Evolutionary conservation across 2,797 vertebrate species (phyloP), one percentile per base, ranked within the genome.

Genomic region (Gymnothorax reevesii): DNA sequence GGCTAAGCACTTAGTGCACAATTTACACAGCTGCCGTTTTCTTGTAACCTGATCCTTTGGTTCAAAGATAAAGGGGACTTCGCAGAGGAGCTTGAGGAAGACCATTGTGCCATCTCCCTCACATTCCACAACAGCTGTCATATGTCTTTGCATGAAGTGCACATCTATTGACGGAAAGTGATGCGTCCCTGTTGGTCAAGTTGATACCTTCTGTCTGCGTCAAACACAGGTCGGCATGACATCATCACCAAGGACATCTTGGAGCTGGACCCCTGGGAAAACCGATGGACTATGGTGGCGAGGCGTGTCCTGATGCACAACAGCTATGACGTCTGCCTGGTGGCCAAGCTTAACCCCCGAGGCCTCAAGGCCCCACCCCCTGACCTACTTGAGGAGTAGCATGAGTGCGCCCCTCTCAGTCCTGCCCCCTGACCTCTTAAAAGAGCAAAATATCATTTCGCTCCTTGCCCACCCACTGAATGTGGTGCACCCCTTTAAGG

Each of bases 311-410:
- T 98, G 92, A 99, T 99, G 99, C 98, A 99, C 0, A 97, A 99
- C 93, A 97, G 94, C 91, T 99, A 99, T 0, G 98, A 99, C 0
- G 97, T 99, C 82, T 99, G 99, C 89, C 95, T 99, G 15, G 98
- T 99, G 87, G 98, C 99, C 86, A 97, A 95, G 82, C 95, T 99
- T 91, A 99, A 99, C 92, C 97, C 98, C 0, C 94, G 98, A 75
- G 97, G 97, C 90, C 98, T 99, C 10, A 95, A 98, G 88, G 96
- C 98, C 80, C 98, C 98, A 7, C 98, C 98, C 83, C 93, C 97
- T 0, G 98, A 99, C 90, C 90, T 96, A 85, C 90, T 93, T 85
- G 93, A 94, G 86, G 88, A 93, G 90, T 96, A 92, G 95, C 88
- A 88, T 73, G 6, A 25, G 62, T 15, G 73, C 13, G 7, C 52